These are phyloP conservation scores for Hipposideros larvatus DNA, from an alignment of 2,797 vertebrate genomes.

Conservation along the genomic window DNA sequence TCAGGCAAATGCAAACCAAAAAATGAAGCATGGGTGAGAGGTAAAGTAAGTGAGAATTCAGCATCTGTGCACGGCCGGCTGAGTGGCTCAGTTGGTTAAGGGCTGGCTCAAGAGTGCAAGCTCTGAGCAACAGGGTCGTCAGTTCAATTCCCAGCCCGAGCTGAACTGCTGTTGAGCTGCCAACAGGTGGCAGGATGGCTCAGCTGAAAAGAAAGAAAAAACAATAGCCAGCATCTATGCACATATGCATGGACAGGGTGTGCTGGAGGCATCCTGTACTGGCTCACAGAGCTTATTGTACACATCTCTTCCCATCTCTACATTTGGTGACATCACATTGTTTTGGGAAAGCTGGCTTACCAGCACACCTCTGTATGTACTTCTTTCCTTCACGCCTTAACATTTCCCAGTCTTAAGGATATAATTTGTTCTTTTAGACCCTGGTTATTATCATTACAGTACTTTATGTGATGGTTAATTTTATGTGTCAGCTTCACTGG, in stretches of 20 bases:
- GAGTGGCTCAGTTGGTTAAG: too few species aligned
- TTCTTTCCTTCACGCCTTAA: not conserved
- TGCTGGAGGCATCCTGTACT: not conserved
- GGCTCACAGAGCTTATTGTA: not conserved
- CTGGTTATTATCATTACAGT: not conserved
- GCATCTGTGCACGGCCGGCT: not conserved
- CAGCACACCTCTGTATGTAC: not conserved
- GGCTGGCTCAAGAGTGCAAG: too few species aligned
- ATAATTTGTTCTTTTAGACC: not conserved
- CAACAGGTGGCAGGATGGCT: too few species aligned
- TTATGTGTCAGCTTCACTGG: not conserved
- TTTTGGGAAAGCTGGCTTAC: not conserved
- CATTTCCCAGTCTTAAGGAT: not conserved
- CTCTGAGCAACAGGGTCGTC: too few species aligned
- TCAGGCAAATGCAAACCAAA: not conserved
- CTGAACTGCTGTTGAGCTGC: too few species aligned
- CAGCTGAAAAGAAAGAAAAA: too few species aligned
- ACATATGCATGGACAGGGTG: fast-evolving
- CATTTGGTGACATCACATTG: not conserved
- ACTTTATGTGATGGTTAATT: not conserved
- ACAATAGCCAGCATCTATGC: not conserved
- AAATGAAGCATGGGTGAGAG: not conserved
- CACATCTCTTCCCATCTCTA: not conserved
- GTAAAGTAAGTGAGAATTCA: not conserved
- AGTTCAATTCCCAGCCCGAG: too few species aligned